Evolutionary conservation across 2,888 invertebrate species (phyloP), one percentile per base, ranked within the genome.

Genomic region (Campoplex nolae): DNA sequence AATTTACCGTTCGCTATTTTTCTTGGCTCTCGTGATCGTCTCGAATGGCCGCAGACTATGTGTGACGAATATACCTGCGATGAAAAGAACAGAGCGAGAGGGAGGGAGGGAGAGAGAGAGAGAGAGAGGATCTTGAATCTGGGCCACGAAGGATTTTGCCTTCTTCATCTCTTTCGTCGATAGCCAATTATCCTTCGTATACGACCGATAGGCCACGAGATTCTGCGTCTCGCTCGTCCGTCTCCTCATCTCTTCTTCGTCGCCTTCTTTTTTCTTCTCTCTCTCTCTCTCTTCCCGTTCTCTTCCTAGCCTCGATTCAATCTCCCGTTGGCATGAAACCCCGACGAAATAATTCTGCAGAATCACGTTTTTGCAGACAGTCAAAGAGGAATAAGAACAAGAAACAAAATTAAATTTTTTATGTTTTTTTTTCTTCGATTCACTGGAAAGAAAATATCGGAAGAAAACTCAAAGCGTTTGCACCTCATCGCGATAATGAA

Each of bases 131-230:
- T 68, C 73, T 56, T 16, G 16, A 56, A 83, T 83, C 56, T 83
- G 73, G 84, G 84, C 74, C 79, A 84, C 65, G 67, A 68, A 68
- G 75, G 82, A 58, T 79, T 84, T 79, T 45, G 79, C 79, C 70
- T 78, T 62, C 73, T 80, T 80, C 62, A n/a, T 80, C 68, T 79
- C 23, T 28, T 65, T 74, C 75, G 76, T 80, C 75, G 76, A 80
- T 85, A 45, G 71, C 70, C 80, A 80, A 80, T 85, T 81, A 80
- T 85, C 80, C 68, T 76, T 85, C 70, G 80, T 80, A 65, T 75
- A 75, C 79, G 84, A 80, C 79, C 76, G 76, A 84, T 84, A 62
- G 35, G 70, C 84, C 68, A 67, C 79, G 79, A 35, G 11, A 65
- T 71, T 62, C 76, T 77, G 73, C 2, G 7, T 18, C 71, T 65